Evolutionary conservation across 2,797 vertebrate genomes (phyloP).

Genomic region (Pitangus sulphuratus): DNA sequence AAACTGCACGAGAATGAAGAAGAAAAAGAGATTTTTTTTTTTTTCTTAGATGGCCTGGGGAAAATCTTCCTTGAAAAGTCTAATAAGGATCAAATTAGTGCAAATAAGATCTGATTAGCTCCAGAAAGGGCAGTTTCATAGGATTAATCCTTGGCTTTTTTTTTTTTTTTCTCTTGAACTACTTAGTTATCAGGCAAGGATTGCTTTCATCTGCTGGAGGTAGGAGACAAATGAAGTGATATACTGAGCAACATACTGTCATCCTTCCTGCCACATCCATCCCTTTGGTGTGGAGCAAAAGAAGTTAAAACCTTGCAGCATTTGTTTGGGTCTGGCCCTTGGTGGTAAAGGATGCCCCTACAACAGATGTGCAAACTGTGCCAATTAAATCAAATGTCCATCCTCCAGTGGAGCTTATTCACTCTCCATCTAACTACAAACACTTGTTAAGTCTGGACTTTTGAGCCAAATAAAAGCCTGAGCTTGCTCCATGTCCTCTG

Average conservation of each 20-base stretch:
- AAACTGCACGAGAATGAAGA: neutral
- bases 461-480: neutral
- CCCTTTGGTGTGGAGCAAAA: neutral
- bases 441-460: neutral
- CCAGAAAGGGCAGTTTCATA: slow-evolving; percentile 2
- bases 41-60: neutral
- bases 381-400: neutral
- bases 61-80: slow-evolving; percentile 10
- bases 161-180: neutral
- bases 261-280: neutral
- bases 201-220: slow-evolving; percentile 41
- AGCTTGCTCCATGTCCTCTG: neutral
- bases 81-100: slow-evolving; percentile 47
- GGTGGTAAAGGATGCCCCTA: neutral
- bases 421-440: neutral
- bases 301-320: neutral
- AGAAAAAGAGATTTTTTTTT: neutral
- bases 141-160: neutral
- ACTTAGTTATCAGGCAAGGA: slow-evolving; percentile 7
- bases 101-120: slow-evolving; percentile 43
- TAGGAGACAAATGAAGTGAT: neutral
- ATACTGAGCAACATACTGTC: neutral
- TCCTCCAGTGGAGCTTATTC: neutral
- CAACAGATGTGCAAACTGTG: neutral
- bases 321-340: neutral